Conservation (phyloP, 2,888 invertebrate genomes). For the Sinhomidia bicolor region DNA sequence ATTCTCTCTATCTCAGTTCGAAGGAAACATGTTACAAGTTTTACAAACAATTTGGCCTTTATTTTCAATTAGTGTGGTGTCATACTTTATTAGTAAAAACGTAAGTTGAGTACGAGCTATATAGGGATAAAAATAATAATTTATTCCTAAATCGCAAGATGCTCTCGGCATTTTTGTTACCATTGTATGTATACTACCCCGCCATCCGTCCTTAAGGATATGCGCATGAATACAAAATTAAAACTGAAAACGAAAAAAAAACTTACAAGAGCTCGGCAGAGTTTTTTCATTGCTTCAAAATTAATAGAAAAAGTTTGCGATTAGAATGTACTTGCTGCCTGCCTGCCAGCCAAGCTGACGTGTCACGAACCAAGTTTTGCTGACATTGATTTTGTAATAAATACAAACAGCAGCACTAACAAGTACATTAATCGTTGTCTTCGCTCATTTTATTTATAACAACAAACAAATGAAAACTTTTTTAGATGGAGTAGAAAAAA, state of each 20-base stretch:
- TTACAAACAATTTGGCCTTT: no score
- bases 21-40: no score
- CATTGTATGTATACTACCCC: no score
- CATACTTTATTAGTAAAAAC: no score
- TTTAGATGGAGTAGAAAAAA: neutral
- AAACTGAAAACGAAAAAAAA: neutral
- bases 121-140: no score
- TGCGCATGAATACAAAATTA: neutral
- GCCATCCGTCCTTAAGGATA: neutral
- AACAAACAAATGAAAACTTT: neutral
- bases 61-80: no score
- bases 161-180: no score
- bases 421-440: neutral
- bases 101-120: no score
- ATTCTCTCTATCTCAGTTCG: no score
- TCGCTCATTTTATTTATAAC: neutral
- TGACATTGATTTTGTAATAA: conserved; percentile 11
- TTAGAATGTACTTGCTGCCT: neutral
- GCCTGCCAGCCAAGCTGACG: no score
- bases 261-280: neutral
- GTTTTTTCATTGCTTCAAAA: neutral
- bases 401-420: neutral
- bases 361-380: conserved; percentile 4
- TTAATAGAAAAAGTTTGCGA: conserved; percentile 16
- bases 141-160: no score